Percentiles rank a stretch among this genome's conserved stretches.
phyloP scores from a whole-genome alignment of 2,888 invertebrate genomes.

The Orchesella flavescens region DNA sequence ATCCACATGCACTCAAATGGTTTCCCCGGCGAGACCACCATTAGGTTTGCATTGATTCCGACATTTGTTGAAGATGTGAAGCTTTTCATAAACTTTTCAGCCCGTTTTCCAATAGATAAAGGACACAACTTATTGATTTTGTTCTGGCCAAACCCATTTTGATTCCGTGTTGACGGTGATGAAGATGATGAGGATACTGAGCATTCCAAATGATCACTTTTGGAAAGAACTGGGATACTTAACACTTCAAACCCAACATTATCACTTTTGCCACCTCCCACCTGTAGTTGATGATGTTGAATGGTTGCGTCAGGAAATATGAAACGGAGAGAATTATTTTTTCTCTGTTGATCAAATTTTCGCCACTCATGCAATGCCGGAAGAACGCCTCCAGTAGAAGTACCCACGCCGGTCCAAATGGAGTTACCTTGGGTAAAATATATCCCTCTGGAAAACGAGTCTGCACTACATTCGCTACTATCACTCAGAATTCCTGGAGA shows the following conservation, averaged over 20 bases:
- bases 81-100: conserved; percentile 43
- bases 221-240: not conserved
- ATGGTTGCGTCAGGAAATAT: conserved; percentile 20
- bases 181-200: conserved; percentile 3
- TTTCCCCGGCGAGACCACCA: not conserved
- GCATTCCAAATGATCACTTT: not conserved
- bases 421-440: not conserved
- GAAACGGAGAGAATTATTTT: conserved; percentile 10
- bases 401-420: not conserved
- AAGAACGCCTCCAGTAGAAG: not conserved
- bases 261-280: not conserved
- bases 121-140: not conserved
- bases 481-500: conserved; percentile 11
- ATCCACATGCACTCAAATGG: conserved; percentile 84
- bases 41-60: not conserved
- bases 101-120: conserved; percentile 23
- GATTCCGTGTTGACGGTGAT: not conserved
- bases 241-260: not conserved
- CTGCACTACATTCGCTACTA: not conserved
- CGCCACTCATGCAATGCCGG: conserved; percentile 42
- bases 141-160: not conserved
- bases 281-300: not conserved
- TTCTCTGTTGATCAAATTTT: conserved; percentile 11
- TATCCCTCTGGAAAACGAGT: conserved; percentile 13
- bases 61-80: conserved; percentile 22